phyloP scores from a whole-genome alignment of 2,797 vertebrate species.

The Sebastiscus albofasciatus region DNA sequence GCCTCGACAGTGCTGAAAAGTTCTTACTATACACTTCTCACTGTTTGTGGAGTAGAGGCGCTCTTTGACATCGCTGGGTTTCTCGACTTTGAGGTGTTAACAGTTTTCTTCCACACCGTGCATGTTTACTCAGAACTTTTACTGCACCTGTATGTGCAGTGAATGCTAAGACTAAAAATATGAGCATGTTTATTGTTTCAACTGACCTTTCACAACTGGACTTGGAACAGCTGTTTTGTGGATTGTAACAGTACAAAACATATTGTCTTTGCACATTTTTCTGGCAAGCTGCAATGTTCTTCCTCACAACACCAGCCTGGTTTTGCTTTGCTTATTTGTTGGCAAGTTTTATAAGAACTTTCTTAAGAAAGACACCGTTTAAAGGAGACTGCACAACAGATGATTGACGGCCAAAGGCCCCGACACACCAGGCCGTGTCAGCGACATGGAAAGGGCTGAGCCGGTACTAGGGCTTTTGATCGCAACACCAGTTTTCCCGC shows the following conservation, averaged over 20 bases:
- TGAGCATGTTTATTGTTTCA: background rate
- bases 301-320: background rate
- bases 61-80: background rate
- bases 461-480: no score
- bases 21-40: background rate
- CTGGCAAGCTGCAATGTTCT: background rate
- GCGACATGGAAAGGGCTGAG: no score
- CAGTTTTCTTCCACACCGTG: background rate
- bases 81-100: background rate
- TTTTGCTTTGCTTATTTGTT: background rate
- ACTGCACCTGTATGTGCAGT: background rate
- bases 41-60: background rate
- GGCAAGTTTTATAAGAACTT: background rate
- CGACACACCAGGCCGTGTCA: no score
- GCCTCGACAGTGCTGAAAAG: background rate
- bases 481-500: no score
- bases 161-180: background rate
- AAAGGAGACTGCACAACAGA: background rate
- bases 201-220: conserved; percentile 5
- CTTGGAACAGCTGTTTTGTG: conserved; percentile 10
- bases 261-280: conserved; percentile 2
- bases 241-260: background rate
- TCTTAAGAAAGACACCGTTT: background rate
- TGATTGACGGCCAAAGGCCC: background rate
- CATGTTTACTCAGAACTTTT: background rate